Conservation (phyloP, 2,113 vertebrate genomes). For the Colistium nudipinnis region DNA sequence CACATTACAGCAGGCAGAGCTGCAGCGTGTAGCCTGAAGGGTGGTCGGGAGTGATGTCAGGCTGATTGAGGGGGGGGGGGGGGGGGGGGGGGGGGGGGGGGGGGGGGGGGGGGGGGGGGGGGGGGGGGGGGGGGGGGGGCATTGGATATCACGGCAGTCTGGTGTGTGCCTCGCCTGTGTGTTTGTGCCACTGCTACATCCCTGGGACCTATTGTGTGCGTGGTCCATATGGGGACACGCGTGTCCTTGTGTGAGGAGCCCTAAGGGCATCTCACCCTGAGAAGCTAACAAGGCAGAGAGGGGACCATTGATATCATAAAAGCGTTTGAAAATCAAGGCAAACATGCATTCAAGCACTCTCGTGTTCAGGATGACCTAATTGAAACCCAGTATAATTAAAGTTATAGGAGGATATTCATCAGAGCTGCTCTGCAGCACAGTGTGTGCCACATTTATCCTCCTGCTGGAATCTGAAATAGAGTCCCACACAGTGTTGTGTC, state of each 20-base stretch:
- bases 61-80: constrained; percentile 1
- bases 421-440: constrained; percentile 11
- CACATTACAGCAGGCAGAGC: constrained; percentile 10
- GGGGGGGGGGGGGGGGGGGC: no score
- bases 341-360: background rate
- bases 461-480: constrained; percentile 1
- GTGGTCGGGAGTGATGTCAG: background rate
- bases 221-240: constrained; percentile 12
- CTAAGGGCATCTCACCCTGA: background rate
- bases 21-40: constrained; percentile 6
- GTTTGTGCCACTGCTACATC: background rate
- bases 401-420: background rate
- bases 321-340: constrained; percentile 29
- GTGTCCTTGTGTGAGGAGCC: constrained; percentile 17
- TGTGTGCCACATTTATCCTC: background rate
- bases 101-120: no score
- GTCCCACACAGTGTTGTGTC: background rate
- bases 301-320: background rate
- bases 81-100: no score
- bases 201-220: constrained; percentile 18
- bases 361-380: background rate
- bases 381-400: background rate
- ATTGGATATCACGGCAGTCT: background rate
- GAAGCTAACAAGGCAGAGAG: background rate
- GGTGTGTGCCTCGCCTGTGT: background rate